Base-by-base conservation (phyloP, 2,113 vertebrate species). In the Meleagris gallopavo region DNA sequence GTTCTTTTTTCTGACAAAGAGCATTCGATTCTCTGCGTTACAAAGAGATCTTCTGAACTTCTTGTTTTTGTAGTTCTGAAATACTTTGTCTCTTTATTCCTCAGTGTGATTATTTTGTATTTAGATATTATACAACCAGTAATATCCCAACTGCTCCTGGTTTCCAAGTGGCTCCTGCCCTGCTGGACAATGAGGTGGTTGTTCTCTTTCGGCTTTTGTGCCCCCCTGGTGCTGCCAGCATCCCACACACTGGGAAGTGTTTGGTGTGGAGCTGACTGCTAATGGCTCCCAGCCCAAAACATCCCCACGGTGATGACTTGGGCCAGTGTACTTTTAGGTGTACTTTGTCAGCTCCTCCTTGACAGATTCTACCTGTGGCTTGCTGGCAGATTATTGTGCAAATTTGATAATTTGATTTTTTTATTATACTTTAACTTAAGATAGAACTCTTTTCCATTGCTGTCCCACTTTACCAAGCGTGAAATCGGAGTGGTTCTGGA, bases 341-440 rank as follows among this genome's bases (percentile, higher is more conserved):
- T 50, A 24, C 27, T 64, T 52, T 16, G 0, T 58, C 34, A 38
- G 43, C 32, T 60, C 11, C 30, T 45, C 61, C 69, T 24, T 21
- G 8, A 1, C 1, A 1, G 16, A 6, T 67, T 30, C 34, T 22
- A 7, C 18, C 50, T 5, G 0, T 10, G 24, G 6, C 9, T 43
- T 18, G 11, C 10, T 27, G 71, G n/a, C 13, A 46, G 27, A 17
- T 65, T 25, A 30, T 27, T 69, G 46, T 79, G 71, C 25, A 72
- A 11, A 29, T 20, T 8, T 11, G 4, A 18, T 46, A 15, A 73
- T 73, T 11, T 29, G 29, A 24, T 15, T 46, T 57, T 45, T 13
- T 43, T 5, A 20, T 15, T 20, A 11, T 5, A 13, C 18, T 38
- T 3, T 61, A 64, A 48, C 52, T 6, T 10, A 25, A 50, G 30